These are phyloP conservation scores for silkworm (Bombyx mori) DNA, from an alignment of 1,140 invertebrate genomes.

Conservation along the genomic window DNA sequence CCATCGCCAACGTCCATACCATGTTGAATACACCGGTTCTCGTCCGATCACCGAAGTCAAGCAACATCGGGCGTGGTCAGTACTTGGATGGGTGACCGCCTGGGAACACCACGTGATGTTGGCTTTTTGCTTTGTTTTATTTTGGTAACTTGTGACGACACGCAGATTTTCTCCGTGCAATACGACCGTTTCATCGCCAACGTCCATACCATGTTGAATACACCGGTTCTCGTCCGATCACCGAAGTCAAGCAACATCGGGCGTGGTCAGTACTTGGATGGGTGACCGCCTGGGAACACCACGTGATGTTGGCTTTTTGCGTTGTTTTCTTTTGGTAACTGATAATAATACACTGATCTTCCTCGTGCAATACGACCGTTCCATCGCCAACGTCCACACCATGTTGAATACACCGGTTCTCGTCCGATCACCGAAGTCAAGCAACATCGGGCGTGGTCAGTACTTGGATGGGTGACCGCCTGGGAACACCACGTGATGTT, in stretches of 20 bases:
- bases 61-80: slow-evolving; percentile 24
- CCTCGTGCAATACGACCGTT: too few species aligned
- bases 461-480: slow-evolving; percentile 29
- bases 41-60: slow-evolving; percentile 28
- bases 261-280: slow-evolving; percentile 22
- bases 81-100: slow-evolving; percentile 23
- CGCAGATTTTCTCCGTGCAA: too few species aligned
- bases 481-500: slow-evolving; percentile 21
- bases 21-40: slow-evolving; percentile 28
- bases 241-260: slow-evolving; percentile 26
- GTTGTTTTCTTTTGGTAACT: not conserved
- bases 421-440: slow-evolving; percentile 26
- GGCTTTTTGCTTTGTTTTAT: slow-evolving; percentile 14
- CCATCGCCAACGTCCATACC: slow-evolving; percentile 29
- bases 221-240: slow-evolving; percentile 28
- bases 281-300: slow-evolving; percentile 25
- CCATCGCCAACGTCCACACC: slow-evolving; percentile 26
- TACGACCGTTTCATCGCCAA: slow-evolving; percentile 6
- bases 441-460: slow-evolving; percentile 22
- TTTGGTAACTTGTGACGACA: not conserved
- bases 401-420: slow-evolving; percentile 25
- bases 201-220: slow-evolving; percentile 31
- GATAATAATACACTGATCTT: too few species aligned
- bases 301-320: slow-evolving; percentile 24
- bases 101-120: slow-evolving; percentile 25